Percentiles rank a stretch among this genome's conserved stretches.
Conservation (phyloP, 2,113 vertebrate species). For the Dascyllus trimaculatus region DNA sequence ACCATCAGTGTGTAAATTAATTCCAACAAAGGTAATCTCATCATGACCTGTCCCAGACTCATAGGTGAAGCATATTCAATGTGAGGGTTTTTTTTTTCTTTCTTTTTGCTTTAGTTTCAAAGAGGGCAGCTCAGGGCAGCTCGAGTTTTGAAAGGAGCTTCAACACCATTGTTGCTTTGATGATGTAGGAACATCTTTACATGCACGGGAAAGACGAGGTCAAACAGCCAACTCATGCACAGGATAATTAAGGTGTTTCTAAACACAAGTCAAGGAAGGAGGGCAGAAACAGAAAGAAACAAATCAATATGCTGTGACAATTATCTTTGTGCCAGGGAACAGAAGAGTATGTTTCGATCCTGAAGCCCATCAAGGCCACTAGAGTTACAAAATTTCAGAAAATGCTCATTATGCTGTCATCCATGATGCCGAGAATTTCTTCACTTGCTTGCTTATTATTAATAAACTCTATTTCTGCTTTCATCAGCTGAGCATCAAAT, state of each 20-base stretch:
- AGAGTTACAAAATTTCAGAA: neutral
- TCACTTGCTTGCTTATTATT: too few species aligned
- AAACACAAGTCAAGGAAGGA: neutral
- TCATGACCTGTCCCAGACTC: neutral
- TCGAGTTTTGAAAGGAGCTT: too few species aligned
- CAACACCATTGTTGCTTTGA: neutral
- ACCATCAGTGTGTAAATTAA: too few species aligned
- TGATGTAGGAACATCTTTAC: too few species aligned
- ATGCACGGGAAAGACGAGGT: too few species aligned
- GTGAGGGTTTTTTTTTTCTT: too few species aligned
- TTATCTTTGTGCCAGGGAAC: neutral
- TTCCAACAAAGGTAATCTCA: neutral
- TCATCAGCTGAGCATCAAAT: too few species aligned
- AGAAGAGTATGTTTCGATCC: neutral
- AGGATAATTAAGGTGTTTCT: neutral
- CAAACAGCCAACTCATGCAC: too few species aligned
- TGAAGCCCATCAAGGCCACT: neutral
- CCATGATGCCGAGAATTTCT: too few species aligned
- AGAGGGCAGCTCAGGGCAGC: neutral
- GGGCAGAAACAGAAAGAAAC: neutral
- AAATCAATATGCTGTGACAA: neutral
- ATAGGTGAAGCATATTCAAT: too few species aligned
- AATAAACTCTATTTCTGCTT: too few species aligned
- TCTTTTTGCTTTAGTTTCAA: neutral
- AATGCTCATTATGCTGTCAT: neutral